Percentiles rank a stretch among this genome's conserved stretches.
Evolutionary conservation across 2,888 invertebrate genomes (phyloP).

Genomic region (Tenthredo livida): DNA sequence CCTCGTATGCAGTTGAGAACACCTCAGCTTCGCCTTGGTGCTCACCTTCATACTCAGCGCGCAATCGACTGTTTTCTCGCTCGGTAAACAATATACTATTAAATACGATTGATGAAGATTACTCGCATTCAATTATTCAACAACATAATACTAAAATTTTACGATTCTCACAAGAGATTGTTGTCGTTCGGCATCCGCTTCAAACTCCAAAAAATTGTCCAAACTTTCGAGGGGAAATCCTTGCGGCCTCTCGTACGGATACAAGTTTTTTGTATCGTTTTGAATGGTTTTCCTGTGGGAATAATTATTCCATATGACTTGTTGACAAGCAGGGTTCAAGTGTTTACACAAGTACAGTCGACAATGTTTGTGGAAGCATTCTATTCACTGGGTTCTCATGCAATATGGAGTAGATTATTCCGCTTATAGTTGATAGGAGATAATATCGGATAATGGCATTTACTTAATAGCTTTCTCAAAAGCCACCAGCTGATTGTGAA

Average conservation of each 20-base stretch:
- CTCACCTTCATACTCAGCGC: too few species aligned
- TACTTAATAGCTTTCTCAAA: background rate
- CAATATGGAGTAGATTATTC: background rate
- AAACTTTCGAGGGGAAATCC: slow-evolving; percentile 15
- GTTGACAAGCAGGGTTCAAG: background rate
- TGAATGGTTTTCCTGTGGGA: background rate
- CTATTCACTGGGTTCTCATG: background rate
- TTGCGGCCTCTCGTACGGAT: slow-evolving; percentile 19
- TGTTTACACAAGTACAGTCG: background rate
- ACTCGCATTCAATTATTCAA: background rate
- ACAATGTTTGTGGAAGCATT: background rate
- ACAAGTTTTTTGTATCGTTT: background rate
- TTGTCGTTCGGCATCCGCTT: slow-evolving; percentile 19
- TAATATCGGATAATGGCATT: background rate
- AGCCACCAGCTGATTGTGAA: background rate
- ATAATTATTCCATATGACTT: background rate
- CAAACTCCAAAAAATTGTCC: background rate
- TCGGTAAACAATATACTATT: background rate
- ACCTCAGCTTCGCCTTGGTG: too few species aligned
- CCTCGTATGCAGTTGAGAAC: too few species aligned
- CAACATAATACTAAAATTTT: background rate
- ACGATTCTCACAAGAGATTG: slow-evolving; percentile 22
- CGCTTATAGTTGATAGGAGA: background rate
- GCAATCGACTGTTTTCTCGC: too few species aligned
- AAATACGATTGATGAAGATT: background rate